These are phyloP conservation scores for Potamilus streckersoni DNA, from an alignment of 1,140 invertebrate species.

Conservation along the genomic window DNA sequence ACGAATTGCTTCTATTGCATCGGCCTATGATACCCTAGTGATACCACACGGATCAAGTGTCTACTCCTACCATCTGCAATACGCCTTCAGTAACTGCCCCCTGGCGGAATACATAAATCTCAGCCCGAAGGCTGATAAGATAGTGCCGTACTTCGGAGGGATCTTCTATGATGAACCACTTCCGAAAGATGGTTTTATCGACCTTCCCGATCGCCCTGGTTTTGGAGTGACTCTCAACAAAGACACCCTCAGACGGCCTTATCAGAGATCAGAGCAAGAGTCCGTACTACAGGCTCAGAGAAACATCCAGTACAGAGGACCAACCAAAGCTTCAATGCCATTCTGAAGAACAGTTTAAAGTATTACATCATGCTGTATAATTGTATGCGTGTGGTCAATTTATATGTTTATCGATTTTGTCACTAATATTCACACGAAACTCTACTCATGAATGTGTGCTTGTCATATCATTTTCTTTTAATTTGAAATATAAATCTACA, in stretches of 20 bases:
- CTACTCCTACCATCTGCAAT: conserved; percentile 63
- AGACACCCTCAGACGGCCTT: conserved; percentile 51
- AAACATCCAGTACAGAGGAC: conserved; percentile 45
- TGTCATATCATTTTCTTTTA: no score
- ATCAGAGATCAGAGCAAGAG: conserved; percentile 44
- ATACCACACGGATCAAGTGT: conserved; percentile 63
- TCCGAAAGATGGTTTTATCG: conserved; percentile 56
- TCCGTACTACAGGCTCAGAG: conserved; percentile 45
- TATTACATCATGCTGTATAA: no score
- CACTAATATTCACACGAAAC: no score
- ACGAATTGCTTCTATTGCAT: conserved; percentile 57
- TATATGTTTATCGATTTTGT: no score
- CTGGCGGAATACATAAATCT: conserved; percentile 61
- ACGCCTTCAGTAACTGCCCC: conserved; percentile 61
- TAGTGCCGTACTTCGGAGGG: conserved; percentile 60
- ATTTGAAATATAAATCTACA: no score
- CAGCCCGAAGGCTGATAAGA: conserved; percentile 53
- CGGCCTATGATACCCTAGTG: conserved; percentile 52
- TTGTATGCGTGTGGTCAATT: no score
- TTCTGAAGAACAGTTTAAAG: conserved; percentile 32
- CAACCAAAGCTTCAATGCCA: conserved; percentile 48
- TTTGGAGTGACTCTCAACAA: conserved; percentile 60
- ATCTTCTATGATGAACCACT: conserved; percentile 62
- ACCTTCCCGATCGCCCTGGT: conserved; percentile 57
- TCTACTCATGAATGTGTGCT: no score